phyloP scores from a whole-genome alignment of 1,140 invertebrate genomes.

The Pseudobourletiella spinata region DNA sequence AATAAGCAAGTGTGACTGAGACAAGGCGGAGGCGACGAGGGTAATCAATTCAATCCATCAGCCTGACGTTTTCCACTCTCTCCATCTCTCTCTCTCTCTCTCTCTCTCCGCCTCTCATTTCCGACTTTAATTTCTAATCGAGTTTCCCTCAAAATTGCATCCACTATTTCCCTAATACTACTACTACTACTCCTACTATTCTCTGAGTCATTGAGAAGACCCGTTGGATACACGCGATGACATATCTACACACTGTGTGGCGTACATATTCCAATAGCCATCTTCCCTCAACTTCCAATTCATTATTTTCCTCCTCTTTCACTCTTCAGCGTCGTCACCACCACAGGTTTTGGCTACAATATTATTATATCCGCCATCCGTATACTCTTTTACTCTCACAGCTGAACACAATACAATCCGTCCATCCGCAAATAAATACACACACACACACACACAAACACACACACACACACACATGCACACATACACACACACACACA shows the following conservation, averaged over 20 bases:
- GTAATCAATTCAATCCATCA: constrained; percentile 7
- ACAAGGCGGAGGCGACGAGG: not conserved
- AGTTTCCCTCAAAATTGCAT: constrained; percentile 5
- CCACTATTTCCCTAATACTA: not conserved
- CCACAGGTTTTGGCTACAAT: too few relatives aligned
- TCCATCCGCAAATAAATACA: too few relatives aligned
- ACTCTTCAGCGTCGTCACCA: too few relatives aligned
- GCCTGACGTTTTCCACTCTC: not conserved
- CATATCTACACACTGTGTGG: too few relatives aligned
- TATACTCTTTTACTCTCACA: not conserved
- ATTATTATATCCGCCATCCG: too few relatives aligned
- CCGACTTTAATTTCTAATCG: constrained; percentile 6
- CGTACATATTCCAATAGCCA: too few relatives aligned
- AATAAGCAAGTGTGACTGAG: not conserved
- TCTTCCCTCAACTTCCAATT: constrained; percentile 1
- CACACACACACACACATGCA: not conserved
- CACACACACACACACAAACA: not conserved
- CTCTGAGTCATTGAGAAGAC: too few relatives aligned
- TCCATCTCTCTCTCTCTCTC: not conserved
- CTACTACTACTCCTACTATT: not conserved
- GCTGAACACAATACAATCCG: not conserved
- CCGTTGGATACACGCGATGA: too few relatives aligned
- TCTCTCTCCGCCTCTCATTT: not conserved
- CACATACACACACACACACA: not conserved
- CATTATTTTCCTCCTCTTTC: not conserved